A percentile compares a stretch with the other conserved stretches of the same genome.
Conservation (phyloP, 2,888 invertebrate genomes). For the Brachyptera risi region DNA sequence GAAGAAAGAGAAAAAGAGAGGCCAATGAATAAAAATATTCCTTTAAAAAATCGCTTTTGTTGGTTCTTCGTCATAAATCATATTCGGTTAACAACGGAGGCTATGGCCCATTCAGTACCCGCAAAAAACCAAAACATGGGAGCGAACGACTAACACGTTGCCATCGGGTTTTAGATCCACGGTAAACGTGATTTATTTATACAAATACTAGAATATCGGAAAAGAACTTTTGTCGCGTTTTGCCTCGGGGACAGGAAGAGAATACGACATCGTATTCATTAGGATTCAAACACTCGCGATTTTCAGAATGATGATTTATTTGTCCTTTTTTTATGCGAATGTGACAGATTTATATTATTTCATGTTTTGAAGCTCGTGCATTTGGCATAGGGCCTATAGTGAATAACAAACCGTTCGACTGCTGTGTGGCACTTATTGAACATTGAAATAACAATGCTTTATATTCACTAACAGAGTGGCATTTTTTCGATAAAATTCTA, state of each 20-base stretch:
- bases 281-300: background rate
- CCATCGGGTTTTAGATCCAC: background rate
- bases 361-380: background rate
- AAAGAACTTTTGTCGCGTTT: background rate
- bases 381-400: no score
- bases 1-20: constrained; percentile 13
- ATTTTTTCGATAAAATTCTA: no score
- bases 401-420: background rate
- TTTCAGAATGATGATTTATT: constrained; percentile 15
- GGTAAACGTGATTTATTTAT: constrained; percentile 7
- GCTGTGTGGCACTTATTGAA: no score
- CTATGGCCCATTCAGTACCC: background rate
- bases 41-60: constrained; percentile 6
- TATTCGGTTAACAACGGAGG: constrained; percentile 13
- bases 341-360: background rate
- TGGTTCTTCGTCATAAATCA: constrained; percentile 2
- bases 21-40: constrained; percentile 21
- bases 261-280: constrained; percentile 1
- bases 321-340: background rate
- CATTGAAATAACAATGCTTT: no score
- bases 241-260: constrained; percentile 1
- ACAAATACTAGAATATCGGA: constrained; percentile 2
- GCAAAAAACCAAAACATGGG: constrained; percentile 2
- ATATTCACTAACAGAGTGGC: no score
- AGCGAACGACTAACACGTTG: background rate